phyloP scores from a whole-genome alignment of 2,113 vertebrate species.

The Archilochus colubris region DNA sequence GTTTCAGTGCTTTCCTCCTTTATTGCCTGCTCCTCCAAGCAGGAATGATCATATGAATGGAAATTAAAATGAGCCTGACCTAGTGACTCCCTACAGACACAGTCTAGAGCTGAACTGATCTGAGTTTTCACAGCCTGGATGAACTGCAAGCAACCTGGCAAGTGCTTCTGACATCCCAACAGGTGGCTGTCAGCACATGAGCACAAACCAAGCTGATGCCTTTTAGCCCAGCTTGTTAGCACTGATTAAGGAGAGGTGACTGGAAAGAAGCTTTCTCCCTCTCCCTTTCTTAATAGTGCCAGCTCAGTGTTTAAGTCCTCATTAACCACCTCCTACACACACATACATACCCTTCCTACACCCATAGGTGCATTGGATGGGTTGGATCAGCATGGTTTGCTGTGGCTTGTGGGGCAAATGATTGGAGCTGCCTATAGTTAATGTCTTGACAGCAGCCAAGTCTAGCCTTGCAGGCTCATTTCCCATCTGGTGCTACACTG shows the following conservation, averaged over 20 bases:
- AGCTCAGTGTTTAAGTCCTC: not conserved
- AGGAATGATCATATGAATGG: not conserved
- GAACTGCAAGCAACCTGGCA: not conserved
- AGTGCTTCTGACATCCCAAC: not conserved
- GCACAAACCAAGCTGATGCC: not conserved
- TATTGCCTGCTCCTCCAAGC: not conserved
- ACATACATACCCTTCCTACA: not conserved
- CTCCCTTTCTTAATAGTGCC: not conserved
- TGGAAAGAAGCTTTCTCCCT: not conserved
- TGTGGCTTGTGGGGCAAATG: not conserved
- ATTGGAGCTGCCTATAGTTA: not conserved
- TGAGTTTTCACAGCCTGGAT: not conserved
- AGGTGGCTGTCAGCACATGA: not conserved
- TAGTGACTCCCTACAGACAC: not conserved
- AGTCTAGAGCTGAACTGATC: not conserved
- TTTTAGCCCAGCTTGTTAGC: not conserved
- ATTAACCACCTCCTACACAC: not conserved
- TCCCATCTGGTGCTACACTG: not conserved
- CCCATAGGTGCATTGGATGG: not conserved
- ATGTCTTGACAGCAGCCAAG: accelerated
- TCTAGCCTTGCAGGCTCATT: not conserved
- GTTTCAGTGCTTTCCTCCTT: not conserved
- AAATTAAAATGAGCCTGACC: not conserved
- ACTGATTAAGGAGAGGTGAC: not conserved
- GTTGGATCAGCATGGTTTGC: not conserved